Percentiles rank a stretch among this genome's conserved stretches.
These are phyloP conservation scores for Agrotis ipsilon DNA, from an alignment of 2,888 invertebrate species.

Conservation along the genomic window DNA sequence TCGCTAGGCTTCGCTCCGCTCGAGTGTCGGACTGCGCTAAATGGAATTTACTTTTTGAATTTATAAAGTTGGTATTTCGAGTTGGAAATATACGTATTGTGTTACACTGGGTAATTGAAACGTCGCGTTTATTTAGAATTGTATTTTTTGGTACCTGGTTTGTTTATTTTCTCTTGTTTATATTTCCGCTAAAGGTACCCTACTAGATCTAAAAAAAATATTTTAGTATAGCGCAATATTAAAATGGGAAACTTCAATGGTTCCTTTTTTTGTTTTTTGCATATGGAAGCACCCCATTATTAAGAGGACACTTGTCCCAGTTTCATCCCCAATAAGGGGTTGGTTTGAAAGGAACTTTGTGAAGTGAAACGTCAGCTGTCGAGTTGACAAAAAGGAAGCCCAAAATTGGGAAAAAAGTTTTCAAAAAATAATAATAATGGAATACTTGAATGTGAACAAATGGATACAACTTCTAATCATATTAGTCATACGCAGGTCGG, in stretches of 20 bases:
- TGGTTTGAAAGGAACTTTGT: constrained; percentile 31
- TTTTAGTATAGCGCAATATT: background rate
- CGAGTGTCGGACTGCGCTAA: constrained; percentile 59
- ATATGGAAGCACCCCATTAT: background rate
- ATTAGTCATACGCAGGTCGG: too few relatives aligned
- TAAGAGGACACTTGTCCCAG: constrained; percentile 36
- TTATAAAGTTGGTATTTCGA: constrained; percentile 61
- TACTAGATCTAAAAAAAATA: constrained; percentile 6
- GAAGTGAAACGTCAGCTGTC: constrained; percentile 38
- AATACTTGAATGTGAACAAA: too few relatives aligned
- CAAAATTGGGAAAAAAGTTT: background rate
- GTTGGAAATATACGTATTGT: constrained; percentile 55
- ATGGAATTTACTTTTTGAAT: constrained; percentile 67
- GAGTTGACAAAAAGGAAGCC: constrained; percentile 14
- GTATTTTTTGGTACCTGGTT: constrained; percentile 49
- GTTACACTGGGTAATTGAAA: constrained; percentile 61
- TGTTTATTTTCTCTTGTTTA: constrained; percentile 26
- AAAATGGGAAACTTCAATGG: constrained; percentile 1
- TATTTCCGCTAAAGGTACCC: constrained; percentile 6
- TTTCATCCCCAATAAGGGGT: constrained; percentile 31
- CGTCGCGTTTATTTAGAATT: constrained; percentile 60
- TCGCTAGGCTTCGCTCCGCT: constrained; percentile 27
- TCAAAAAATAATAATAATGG: background rate
- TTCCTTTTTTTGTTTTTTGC: constrained; percentile 8
- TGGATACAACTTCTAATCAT: background rate